Evolutionary conservation across 2,113 vertebrate species (phyloP).

Genomic region (Laterallus jamaicensis): DNA sequence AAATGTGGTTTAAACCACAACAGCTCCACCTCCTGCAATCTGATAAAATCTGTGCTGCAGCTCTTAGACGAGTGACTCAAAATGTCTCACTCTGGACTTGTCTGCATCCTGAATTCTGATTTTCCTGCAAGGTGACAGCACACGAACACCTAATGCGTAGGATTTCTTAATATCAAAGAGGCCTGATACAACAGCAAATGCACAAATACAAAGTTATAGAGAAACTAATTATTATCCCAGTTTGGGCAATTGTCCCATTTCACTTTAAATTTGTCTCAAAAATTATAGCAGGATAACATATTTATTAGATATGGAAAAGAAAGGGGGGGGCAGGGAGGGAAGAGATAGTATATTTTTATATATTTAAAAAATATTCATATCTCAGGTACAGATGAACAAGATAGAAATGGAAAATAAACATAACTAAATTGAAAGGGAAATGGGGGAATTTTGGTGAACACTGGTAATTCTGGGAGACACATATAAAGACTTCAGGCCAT

Average conservation of each 20-base stretch:
- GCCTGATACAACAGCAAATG: background rate
- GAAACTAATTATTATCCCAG: background rate
- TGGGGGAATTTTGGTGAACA: background rate
- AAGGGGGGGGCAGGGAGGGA: too few species aligned
- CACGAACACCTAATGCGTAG: background rate
- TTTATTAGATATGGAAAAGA: background rate
- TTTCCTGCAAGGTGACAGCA: background rate
- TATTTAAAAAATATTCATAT: background rate
- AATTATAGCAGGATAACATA: background rate
- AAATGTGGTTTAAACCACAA: background rate
- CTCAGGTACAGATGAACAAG: background rate
- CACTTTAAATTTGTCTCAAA: background rate
- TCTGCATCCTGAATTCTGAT: background rate
- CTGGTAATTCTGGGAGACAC: background rate
- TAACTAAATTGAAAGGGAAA: background rate
- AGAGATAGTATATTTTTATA: too few species aligned
- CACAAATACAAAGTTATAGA: background rate
- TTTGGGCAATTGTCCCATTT: background rate
- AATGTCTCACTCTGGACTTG: constrained; percentile 3
- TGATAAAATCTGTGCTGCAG: constrained; percentile 37
- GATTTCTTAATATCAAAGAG: background rate
- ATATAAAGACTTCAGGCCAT: background rate
- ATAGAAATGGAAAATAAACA: background rate
- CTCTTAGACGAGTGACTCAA: constrained; percentile 34
- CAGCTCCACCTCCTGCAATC: constrained; percentile 13